Evolutionary conservation across 2,113 vertebrate genomes (phyloP).

Genomic region (Hypocryptadius cinnamomeus): DNA sequence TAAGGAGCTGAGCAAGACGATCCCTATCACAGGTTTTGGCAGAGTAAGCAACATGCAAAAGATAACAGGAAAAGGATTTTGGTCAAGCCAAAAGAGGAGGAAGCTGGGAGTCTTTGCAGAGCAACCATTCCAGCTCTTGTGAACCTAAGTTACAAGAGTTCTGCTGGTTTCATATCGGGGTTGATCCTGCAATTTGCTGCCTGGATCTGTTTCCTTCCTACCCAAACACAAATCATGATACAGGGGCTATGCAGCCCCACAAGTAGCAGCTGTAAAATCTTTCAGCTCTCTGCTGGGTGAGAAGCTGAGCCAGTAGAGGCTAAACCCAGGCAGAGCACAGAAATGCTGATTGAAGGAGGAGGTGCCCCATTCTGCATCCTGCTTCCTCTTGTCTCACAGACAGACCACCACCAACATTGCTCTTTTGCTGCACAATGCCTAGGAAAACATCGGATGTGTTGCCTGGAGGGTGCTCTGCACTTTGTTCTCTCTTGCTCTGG

Average conservation of each 20-base stretch:
- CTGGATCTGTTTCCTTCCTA: background rate
- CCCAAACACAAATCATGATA: background rate
- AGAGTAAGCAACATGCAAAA: background rate
- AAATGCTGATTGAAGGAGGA: background rate
- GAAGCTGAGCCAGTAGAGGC: background rate
- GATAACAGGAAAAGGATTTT: background rate
- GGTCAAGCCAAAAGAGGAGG: background rate
- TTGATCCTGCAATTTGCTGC: background rate
- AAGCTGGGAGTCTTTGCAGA: background rate
- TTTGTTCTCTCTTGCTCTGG: background rate
- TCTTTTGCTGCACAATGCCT: background rate
- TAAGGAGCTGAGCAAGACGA: background rate
- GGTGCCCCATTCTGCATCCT: background rate
- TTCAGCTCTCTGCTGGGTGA: background rate
- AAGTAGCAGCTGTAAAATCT: background rate
- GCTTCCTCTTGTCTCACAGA: background rate
- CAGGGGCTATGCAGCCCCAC: background rate
- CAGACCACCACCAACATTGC: background rate
- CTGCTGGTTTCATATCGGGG: background rate
- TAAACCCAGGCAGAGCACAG: background rate
- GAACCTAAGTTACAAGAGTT: background rate
- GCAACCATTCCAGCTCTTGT: background rate
- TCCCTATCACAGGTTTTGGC: background rate
- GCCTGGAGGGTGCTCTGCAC: background rate
- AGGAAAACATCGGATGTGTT: background rate